phyloP scores from a whole-genome alignment of 2,888 invertebrate species.

The Drosophila ustulata region DNA sequence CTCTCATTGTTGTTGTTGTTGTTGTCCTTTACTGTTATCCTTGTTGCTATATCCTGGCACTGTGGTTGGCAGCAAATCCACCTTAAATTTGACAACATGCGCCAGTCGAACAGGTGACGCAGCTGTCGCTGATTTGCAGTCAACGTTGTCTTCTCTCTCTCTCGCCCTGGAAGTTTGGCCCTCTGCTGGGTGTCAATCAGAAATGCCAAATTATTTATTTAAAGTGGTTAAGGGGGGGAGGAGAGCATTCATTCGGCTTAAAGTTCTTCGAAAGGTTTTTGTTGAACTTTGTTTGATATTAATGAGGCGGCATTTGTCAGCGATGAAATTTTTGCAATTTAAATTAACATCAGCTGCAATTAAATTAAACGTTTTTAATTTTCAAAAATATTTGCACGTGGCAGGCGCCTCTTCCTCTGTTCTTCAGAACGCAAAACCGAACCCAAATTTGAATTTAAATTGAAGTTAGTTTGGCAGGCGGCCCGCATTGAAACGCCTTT shows the following conservation, averaged over 20 bases:
- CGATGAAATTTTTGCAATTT: slow-evolving; percentile 64
- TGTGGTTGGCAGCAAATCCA: slow-evolving; percentile 71
- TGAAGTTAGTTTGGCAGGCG: slow-evolving; percentile 66
- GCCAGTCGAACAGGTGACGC: slow-evolving; percentile 63
- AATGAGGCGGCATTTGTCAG: slow-evolving; percentile 71
- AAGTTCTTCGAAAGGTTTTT: slow-evolving; percentile 39
- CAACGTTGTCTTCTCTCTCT: neutral
- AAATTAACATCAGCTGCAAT: slow-evolving; percentile 74
- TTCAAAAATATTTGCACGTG: slow-evolving; percentile 70
- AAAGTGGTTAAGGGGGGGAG: slow-evolving; percentile 17
- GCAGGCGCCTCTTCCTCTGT: slow-evolving; percentile 3
- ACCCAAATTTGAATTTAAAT: slow-evolving; percentile 73
- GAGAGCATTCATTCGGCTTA: slow-evolving; percentile 19
- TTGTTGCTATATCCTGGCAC: slow-evolving; percentile 30
- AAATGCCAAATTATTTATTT: slow-evolving; percentile 60
- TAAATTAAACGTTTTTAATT: slow-evolving; percentile 75
- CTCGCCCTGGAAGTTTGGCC: neutral
- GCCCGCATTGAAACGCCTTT: slow-evolving; percentile 56
- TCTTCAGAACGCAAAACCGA: slow-evolving; percentile 1
- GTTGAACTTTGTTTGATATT: slow-evolving; percentile 59
- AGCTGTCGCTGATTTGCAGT: slow-evolving; percentile 51
- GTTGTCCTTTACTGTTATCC: slow-evolving; percentile 2
- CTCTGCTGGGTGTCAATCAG: slow-evolving; percentile 61
- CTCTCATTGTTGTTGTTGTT: slow-evolving; percentile 21
- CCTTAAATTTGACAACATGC: slow-evolving; percentile 77